A percentile compares a stretch with the other conserved stretches of the same genome.
Evolutionary conservation across 2,888 invertebrate species (phyloP).

Genomic region (Harpagoxenus sublaevis): DNA sequence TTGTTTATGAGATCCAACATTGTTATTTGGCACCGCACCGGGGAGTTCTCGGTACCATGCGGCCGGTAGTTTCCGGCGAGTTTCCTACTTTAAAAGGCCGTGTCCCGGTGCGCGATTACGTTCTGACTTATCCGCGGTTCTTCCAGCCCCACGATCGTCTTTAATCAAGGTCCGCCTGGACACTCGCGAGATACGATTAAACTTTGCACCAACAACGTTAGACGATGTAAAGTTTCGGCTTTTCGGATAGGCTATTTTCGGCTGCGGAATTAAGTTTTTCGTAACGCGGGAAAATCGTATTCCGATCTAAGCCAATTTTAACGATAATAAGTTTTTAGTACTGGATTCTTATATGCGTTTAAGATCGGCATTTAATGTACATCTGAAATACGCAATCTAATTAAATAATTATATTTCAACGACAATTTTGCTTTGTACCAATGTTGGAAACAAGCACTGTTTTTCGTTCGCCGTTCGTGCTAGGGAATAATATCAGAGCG

Average conservation of each 20-base stretch:
- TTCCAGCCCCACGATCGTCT: constrained; percentile 69
- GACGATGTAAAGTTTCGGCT: constrained; percentile 30
- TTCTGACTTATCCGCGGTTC: constrained; percentile 75
- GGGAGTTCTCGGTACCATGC: constrained; percentile 82
- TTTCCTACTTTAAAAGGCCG: constrained; percentile 84
- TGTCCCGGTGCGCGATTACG: constrained; percentile 75
- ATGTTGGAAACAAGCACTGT: not conserved
- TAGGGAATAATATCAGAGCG: constrained; percentile 9
- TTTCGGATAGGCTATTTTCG: not conserved
- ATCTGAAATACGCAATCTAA: not conserved
- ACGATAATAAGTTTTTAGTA: not conserved
- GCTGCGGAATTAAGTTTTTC: constrained; percentile 8
- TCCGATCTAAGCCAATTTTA: not conserved
- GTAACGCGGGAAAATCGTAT: not conserved
- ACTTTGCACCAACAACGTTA: constrained; percentile 35
- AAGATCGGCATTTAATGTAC: not conserved
- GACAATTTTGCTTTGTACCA: not conserved
- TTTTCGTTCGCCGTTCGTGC: not conserved
- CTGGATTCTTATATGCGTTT: not conserved
- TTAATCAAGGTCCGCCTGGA: constrained; percentile 69
- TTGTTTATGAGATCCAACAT: constrained; percentile 87
- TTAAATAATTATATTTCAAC: constrained; percentile 14
- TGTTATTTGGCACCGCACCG: constrained; percentile 86
- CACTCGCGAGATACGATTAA: constrained; percentile 48
- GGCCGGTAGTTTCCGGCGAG: constrained; percentile 81